These are phyloP conservation scores for Acronicta aceris DNA, from an alignment of 2,888 invertebrate genomes.

Conservation along the genomic window DNA sequence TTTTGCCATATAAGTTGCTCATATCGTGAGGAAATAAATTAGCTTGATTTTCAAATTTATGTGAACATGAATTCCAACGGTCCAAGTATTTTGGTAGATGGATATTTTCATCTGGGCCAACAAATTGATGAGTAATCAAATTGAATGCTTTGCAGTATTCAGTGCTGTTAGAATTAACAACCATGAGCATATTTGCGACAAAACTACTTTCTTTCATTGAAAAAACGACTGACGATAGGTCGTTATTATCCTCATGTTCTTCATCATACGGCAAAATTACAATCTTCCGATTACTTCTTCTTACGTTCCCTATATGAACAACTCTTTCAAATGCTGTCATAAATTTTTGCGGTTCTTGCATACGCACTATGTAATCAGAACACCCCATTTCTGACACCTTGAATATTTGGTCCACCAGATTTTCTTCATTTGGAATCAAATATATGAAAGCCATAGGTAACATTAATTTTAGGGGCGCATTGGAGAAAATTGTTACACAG, in stretches of 20 bases:
- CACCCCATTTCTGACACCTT: conserved; percentile 82
- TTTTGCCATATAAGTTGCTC: conserved; percentile 80
- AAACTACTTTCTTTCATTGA: conserved; percentile 71
- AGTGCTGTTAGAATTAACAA: conserved; percentile 53
- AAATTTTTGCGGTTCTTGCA: conserved; percentile 74
- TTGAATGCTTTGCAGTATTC: conserved; percentile 66
- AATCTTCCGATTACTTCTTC: conserved; percentile 83
- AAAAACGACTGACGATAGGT: conserved; percentile 64
- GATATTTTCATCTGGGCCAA: conserved; percentile 67
- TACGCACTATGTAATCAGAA: conserved; percentile 81
- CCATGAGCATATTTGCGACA: conserved; percentile 75
- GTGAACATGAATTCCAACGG: conserved; percentile 76
- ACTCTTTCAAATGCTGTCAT: conserved; percentile 78
- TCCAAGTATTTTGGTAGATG: conserved; percentile 73
- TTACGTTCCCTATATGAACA: conserved; percentile 72
- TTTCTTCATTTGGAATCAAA: conserved; percentile 61
- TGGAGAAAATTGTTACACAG: conserved; percentile 77
- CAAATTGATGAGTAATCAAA: conserved; percentile 80
- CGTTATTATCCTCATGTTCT: conserved; percentile 34
- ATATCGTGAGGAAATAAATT: conserved; percentile 86
- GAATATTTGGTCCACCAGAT: conserved; percentile 65
- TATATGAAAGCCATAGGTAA: conserved; percentile 62
- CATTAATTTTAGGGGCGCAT: conserved; percentile 61
- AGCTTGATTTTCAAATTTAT: conserved; percentile 67
- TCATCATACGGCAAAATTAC: conserved; percentile 73